Conservation (phyloP, 2,113 vertebrate species). For the Channa argus region DNA sequence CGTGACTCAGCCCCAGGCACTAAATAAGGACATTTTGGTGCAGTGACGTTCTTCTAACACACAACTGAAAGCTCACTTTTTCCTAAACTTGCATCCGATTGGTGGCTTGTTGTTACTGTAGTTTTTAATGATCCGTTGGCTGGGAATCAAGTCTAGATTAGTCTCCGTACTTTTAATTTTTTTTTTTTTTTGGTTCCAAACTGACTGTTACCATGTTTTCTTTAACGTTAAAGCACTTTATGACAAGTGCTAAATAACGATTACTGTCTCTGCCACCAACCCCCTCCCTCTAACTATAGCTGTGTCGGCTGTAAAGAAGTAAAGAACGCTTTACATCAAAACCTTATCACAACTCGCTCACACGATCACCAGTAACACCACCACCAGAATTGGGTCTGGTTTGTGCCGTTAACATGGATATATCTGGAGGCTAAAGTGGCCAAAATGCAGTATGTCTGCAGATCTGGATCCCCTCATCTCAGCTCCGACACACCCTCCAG, state of each 20-base stretch:
- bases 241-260: conserved; percentile 50
- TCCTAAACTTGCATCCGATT: conserved; percentile 28
- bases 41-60: conserved; percentile 30
- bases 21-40: not conserved
- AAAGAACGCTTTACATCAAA: conserved; percentile 37
- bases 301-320: conserved; percentile 36
- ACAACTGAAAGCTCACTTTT: conserved; percentile 46
- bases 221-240: conserved; percentile 61
- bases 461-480: conserved; percentile 8
- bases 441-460: conserved; percentile 16
- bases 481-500: not conserved
- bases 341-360: not conserved
- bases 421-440: conserved; percentile 29
- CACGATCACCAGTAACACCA: conserved; percentile 23
- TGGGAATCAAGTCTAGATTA: conserved; percentile 25
- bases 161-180: not conserved
- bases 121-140: conserved; percentile 43
- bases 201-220: conserved; percentile 58
- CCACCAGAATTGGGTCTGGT: conserved; percentile 16
- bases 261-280: not conserved
- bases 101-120: conserved; percentile 57
- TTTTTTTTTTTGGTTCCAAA: not conserved
- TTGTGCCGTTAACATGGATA: not conserved
- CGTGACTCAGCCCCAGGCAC: not conserved
- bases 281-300: not conserved